Evolutionary conservation across 1,140 invertebrate species (phyloP).

Genomic region (Ips nitidus): DNA sequence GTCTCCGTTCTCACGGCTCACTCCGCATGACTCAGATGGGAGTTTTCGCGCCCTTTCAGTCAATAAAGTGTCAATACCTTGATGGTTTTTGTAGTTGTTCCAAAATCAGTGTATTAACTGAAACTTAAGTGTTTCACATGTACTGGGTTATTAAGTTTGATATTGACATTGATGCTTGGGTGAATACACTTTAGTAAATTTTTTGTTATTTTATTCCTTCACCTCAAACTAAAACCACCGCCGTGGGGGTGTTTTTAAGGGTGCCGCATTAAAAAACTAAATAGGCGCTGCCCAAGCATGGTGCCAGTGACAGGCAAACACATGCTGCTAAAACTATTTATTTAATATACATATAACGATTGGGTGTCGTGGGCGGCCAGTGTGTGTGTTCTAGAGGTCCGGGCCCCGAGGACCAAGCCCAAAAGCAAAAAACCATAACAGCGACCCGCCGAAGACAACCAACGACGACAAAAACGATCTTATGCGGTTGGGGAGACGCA

Average conservation of each 20-base stretch:
- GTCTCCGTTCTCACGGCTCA: constrained; percentile 34
- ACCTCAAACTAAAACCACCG: too few relatives aligned
- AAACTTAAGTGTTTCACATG: too few relatives aligned
- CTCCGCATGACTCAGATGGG: constrained; percentile 33
- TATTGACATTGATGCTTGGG: too few relatives aligned
- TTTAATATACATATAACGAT: constrained; percentile 19
- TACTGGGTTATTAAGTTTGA: too few relatives aligned
- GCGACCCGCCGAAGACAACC: constrained; percentile 25
- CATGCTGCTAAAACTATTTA: constrained; percentile 31
- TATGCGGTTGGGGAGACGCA: constrained; percentile 18
- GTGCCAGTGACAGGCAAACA: neutral
- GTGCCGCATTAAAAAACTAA: too few relatives aligned
- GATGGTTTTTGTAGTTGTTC: neutral
- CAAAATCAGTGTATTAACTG: neutral
- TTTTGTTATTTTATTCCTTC: too few relatives aligned
- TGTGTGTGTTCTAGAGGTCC: constrained; percentile 24
- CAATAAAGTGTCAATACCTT: constrained; percentile 13
- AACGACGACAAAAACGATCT: constrained; percentile 26
- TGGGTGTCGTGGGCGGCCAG: constrained; percentile 31
- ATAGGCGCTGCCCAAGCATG: too few relatives aligned
- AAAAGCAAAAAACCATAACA: constrained; percentile 36
- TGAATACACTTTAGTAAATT: too few relatives aligned
- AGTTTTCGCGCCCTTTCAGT: neutral
- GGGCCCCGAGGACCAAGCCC: constrained; percentile 28
- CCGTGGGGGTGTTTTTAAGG: too few relatives aligned